These are phyloP conservation scores for Cricetomys ansorgei DNA, from an alignment of 2,113 vertebrate species.

Conservation along the genomic window DNA sequence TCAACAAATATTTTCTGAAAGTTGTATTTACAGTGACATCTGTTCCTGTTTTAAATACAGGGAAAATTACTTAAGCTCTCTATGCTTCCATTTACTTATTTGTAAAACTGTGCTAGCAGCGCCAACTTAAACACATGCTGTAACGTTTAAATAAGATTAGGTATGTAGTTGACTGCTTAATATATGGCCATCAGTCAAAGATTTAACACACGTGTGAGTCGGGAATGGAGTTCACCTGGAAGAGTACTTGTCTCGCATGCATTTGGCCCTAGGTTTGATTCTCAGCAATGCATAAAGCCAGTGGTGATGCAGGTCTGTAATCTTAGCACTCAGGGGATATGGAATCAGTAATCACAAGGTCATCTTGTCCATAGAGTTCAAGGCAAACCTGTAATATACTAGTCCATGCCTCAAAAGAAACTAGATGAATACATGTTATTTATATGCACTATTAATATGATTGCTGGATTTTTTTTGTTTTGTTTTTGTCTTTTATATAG, in stretches of 20 bases:
- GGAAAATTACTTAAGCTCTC: background rate
- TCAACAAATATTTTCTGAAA: background rate
- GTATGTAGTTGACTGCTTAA: background rate
- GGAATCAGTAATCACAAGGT: background rate
- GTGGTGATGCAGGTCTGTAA: background rate
- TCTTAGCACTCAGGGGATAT: background rate
- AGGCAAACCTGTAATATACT: background rate
- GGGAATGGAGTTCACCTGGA: no score
- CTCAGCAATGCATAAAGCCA: background rate
- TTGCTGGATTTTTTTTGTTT: background rate
- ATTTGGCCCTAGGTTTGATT: background rate
- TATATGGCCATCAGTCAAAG: background rate
- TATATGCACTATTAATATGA: background rate
- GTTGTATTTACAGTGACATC: background rate
- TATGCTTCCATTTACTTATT: background rate
- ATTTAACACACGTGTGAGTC: background rate
- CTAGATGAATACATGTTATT: background rate
- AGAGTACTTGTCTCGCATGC: background rate
- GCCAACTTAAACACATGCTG: background rate
- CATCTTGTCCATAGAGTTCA: background rate
- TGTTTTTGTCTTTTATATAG: background rate
- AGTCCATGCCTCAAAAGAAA: background rate
- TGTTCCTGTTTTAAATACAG: background rate
- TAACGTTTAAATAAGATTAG: background rate
- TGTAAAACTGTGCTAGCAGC: background rate